Conservation (phyloP, 1,140 invertebrate genomes). For the Homarus americanus region DNA sequence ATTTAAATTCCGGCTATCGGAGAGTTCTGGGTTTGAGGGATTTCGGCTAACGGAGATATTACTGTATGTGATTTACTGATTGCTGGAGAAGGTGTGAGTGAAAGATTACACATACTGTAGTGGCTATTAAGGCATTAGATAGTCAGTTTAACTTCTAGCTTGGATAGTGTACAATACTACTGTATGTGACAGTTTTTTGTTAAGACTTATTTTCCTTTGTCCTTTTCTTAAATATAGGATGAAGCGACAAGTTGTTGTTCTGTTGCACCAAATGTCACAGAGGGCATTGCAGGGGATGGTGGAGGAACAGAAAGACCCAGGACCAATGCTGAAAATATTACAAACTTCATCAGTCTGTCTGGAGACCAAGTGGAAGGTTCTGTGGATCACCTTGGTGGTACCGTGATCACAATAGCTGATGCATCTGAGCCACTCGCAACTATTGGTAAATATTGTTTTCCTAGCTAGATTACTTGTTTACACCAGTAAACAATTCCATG, state of each 20-base stretch:
- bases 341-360: constrained; percentile 41
- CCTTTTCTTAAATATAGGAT: neutral
- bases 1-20: too few relatives aligned
- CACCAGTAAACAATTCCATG: too few relatives aligned
- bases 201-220: too few relatives aligned
- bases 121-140: too few relatives aligned
- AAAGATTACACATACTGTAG: too few relatives aligned
- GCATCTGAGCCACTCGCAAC: constrained; percentile 15
- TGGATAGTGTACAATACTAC: too few relatives aligned
- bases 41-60: too few relatives aligned
- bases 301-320: neutral
- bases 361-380: constrained; percentile 24
- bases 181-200: too few relatives aligned
- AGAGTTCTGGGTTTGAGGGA: too few relatives aligned
- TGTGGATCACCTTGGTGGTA: constrained; percentile 11
- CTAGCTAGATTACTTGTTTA: neutral
- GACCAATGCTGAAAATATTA: constrained; percentile 25
- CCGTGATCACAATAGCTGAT: constrained; percentile 49
- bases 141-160: too few relatives aligned
- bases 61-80: too few relatives aligned
- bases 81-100: too few relatives aligned
- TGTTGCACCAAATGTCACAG: neutral
- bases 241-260: neutral
- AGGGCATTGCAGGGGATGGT: neutral
- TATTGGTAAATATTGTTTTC: constrained; percentile 16